Base-by-base conservation (phyloP, 2,113 vertebrate species). In the Solea solea region DNA sequence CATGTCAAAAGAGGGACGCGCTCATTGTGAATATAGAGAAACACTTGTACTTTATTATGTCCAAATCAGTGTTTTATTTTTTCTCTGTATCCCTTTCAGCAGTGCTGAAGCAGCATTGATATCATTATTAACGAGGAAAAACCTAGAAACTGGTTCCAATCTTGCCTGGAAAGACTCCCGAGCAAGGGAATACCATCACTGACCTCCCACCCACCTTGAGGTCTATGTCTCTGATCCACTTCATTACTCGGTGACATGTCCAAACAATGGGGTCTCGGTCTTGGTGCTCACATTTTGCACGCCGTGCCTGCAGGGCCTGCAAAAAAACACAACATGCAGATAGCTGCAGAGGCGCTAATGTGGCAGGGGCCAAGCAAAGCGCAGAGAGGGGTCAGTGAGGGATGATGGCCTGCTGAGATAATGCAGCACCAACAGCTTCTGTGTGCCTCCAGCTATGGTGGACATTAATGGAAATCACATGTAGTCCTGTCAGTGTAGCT, bases 171-270 rank as follows among this genome's bases (percentile, higher is more conserved):
- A 68, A 54, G 69, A 55, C 69, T 42, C 61, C 59, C 0, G 4
- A 34, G n/a, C 45, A 58, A 62, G 21, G 60, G 49, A 67, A 54
- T 27, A 12, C 52, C 42, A 5, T 55, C 64, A 27, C 69, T 72
- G 65, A 87, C 69, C 71, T 34, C 70, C 70, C 48, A 80, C 92
- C 82, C 83, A 96, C 95, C 94, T 95, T 94, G 51, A 96, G 93
- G 85, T 96, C 95, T 15, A 96, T 95, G 56, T 96, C 95, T 41
- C 91, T 90, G 77, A 95, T 90, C 95, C 95, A 96, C 72, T 95
- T 95, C 82, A 94, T 94, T 69, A 96, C 94, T 53, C 95, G 77
- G 78, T 95, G 94, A 87, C 93, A 94, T 62, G 95, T 96, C 95
- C 95, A 96, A 72, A 96, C 95, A 70, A 96, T 81, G 0, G 93